These are phyloP conservation scores for Leptinotarsa peninsularis DNA, from an alignment of 2,888 invertebrate genomes.

Conservation along the genomic window DNA sequence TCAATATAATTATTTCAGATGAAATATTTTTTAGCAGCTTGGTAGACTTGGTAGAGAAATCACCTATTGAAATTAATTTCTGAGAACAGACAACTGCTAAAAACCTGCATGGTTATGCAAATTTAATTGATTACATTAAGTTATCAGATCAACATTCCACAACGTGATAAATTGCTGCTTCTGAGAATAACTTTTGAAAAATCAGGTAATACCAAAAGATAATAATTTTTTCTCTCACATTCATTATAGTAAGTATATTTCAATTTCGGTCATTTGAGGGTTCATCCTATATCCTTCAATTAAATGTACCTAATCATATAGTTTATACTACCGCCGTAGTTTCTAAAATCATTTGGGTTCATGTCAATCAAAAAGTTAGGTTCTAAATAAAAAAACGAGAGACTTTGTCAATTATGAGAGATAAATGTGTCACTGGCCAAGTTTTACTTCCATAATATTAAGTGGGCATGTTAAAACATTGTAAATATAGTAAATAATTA, in stretches of 20 bases:
- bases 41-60: background rate
- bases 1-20: too few relatives aligned
- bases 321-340: too few relatives aligned
- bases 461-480: background rate
- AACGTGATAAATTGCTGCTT: background rate
- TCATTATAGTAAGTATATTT: too few relatives aligned
- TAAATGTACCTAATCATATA: too few relatives aligned
- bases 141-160: conserved; percentile 7
- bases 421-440: background rate
- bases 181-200: background rate
- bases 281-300: too few relatives aligned
- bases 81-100: background rate
- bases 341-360: too few relatives aligned
- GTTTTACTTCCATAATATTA: background rate
- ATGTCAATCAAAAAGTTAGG: too few relatives aligned
- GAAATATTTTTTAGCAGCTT: background rate
- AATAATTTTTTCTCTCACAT: background rate
- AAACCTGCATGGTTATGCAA: conserved; percentile 13
- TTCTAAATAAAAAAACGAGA: too few relatives aligned
- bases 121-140: background rate
- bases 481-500: conserved; percentile 15
- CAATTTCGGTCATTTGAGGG: too few relatives aligned
- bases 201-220: background rate
- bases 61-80: background rate
- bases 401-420: background rate